phyloP scores from a whole-genome alignment of 2,113 vertebrate species.

The Rafetus swinhoei region DNA sequence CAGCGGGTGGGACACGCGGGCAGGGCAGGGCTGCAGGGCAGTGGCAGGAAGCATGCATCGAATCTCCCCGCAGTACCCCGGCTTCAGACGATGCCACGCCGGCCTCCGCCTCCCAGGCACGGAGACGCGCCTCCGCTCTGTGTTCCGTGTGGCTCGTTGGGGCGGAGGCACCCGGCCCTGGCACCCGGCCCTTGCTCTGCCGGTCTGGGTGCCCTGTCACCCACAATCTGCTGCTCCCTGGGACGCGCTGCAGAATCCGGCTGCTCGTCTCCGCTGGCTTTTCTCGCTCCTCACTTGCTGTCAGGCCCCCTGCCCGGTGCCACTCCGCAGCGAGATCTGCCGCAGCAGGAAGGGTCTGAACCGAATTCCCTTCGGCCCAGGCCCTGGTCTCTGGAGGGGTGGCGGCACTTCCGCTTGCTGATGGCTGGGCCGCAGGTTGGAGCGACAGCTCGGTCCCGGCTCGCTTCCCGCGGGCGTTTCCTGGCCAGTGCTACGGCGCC shows the following conservation, averaged over 20 bases:
- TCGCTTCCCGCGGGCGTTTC: not conserved
- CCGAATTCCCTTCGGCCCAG: not conserved
- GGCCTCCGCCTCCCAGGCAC: not conserved
- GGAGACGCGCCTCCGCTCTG: not conserved
- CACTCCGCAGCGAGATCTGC: not conserved
- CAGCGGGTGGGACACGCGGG: too few species aligned
- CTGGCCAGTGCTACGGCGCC: not conserved
- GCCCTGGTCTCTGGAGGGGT: not conserved
- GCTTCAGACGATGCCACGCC: not conserved
- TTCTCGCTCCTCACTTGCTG: not conserved
- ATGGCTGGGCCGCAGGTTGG: not conserved
- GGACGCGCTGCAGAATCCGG: not conserved
- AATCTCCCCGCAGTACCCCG: not conserved
- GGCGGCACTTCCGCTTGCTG: not conserved
- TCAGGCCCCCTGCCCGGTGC: not conserved
- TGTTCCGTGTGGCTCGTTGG: not conserved
- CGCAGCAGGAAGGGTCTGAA: not conserved
- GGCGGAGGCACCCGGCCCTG: too few species aligned
- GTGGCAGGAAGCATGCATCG: not conserved
- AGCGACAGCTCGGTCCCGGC: not conserved
- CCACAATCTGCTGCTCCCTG: not conserved
- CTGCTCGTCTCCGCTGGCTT: not conserved
- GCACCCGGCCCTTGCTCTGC: not conserved
- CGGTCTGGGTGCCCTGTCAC: not conserved
- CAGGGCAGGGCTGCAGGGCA: not conserved